Evolutionary conservation across 2,888 invertebrate genomes (phyloP), one percentile per base, ranked within the genome.

Genomic region (Aricia artaxerxes): DNA sequence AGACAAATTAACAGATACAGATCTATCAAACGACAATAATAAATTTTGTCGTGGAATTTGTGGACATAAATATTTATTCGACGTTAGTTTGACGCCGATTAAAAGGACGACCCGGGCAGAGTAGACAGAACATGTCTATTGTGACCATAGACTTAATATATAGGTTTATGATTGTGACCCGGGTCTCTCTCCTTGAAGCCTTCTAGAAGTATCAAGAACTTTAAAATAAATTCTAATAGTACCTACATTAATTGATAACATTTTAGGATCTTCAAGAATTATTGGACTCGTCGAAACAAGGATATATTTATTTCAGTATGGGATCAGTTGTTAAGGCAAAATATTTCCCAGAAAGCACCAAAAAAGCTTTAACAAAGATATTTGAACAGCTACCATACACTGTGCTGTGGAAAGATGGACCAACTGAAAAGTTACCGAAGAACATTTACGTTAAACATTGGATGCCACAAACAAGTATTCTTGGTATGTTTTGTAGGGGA

Each of bases 291-390:
- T 44, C 40, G 2, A 73, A 13, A 40, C 73, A 73, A 16, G 73
- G 73, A 40, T 73, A 44, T 38, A 73, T 73, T 40, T 73, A 73
- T n/a, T 73, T 73, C n/a, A 73, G 73, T 44, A 73, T 73, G 73
- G 73, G 40, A 13, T 73, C 73, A 40, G 40, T 73, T 6, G 40
- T 73, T 16, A 44, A 40, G 73, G 44, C 40, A 3, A 73, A 38
- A 6, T n/a, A 38, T n/a, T 73, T 73, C 16, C 2, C 73, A 7
- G 40, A 73, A n/a, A 73, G 40, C 13, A 44, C 73, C 13, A 73
- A 40, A 40, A 40, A 38, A 4, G 73, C 13, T 13, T 40, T 73
- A 40, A 40, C n/a, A 38, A 35, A 40, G 6, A 16, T 73, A 38
- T 73, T 73, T 6, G 35, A 40, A 11, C 35, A 13, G 13, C 7